Evolutionary conservation across 64 coral and sea anemone species (phyloP), one percentile per base, ranked within the genome.

Genomic region (Montipora foliosa): DNA sequence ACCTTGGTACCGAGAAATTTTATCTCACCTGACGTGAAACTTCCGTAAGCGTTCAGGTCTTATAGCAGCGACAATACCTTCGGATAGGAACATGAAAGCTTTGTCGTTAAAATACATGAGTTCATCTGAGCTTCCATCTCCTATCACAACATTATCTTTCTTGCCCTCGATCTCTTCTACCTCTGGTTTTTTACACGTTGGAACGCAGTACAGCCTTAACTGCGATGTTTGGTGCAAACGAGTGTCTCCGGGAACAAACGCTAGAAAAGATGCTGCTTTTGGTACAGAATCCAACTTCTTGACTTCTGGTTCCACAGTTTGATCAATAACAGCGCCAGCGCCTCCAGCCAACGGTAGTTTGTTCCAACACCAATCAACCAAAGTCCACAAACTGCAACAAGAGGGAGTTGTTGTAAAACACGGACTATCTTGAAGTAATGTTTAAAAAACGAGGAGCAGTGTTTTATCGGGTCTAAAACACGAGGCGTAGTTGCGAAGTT

Each of bases 201-300:
- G 66, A 21, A 15, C 17, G 66, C 82, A 86, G 46, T 13, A 50
- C 6, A 86, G 19, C 10, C 46, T 69, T 6, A 86, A 66, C 5
- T 71, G 19, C 19, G 19, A 22, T 50, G 0, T 13, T 20, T 8
- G 3, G 14, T n/a, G 3, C 16, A 86, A 5, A n/a, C 62, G 45
- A 24, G 62, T 71, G 17, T 86, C 11, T 51, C 7, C 0, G 11
- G 66, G 82, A 49, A 71, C 45, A 70, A 19, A 86, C 47, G 66
- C 82, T 11, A 64, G 46, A 49, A 86, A 86, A 86, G 49, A 47
- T 71, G 66, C 64, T 47, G 8, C 64, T 50, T 51, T 67, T 10
- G 21, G 9, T 10, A 50, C 64, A 12, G 44, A 49, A 13, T 22
- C 10, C 11, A 37, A 47, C 16, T 47, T 19, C 2, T 44, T 61